phyloP scores from a whole-genome alignment of 2,888 invertebrate genomes.

The Schizotus pectinicornis region DNA sequence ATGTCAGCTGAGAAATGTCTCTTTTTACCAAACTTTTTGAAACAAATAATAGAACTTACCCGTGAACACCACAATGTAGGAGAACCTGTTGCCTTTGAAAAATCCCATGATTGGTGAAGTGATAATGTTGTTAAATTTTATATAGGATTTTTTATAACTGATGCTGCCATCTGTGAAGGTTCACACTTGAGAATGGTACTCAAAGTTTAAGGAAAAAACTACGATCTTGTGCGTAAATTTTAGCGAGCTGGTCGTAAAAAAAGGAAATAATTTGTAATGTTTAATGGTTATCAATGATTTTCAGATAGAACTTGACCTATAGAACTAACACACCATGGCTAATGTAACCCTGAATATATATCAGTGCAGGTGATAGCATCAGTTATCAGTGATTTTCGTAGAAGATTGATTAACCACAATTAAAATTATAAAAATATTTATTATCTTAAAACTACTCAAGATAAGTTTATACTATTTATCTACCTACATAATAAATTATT shows the following conservation, averaged over 20 bases:
- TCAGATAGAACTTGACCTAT: too few species aligned
- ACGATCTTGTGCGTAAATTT: too few species aligned
- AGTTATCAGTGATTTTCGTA: too few species aligned
- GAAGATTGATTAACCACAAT: too few species aligned
- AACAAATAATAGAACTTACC: background rate
- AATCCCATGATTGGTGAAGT: background rate
- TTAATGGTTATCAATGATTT: too few species aligned
- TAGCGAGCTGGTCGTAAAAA: too few species aligned
- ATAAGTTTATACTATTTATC: background rate
- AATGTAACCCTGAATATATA: too few species aligned
- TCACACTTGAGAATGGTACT: background rate
- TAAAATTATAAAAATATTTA: slow-evolving; percentile 5
- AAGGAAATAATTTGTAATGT: too few species aligned
- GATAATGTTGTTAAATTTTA: background rate
- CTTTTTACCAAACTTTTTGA: background rate
- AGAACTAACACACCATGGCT: too few species aligned
- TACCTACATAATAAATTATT: slow-evolving; percentile 14
- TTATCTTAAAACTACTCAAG: background rate
- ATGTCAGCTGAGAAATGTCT: slow-evolving; percentile 8
- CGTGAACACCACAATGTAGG: background rate
- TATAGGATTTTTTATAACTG: background rate
- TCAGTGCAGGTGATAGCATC: too few species aligned
- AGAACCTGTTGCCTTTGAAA: background rate
- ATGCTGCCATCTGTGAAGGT: background rate
- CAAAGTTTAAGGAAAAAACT: too few species aligned